Evolutionary conservation across 53 echinoderm and acorn worm species (phyloP), one percentile per base, ranked within the genome.

Genomic region (Astropecten irregularis): DNA sequence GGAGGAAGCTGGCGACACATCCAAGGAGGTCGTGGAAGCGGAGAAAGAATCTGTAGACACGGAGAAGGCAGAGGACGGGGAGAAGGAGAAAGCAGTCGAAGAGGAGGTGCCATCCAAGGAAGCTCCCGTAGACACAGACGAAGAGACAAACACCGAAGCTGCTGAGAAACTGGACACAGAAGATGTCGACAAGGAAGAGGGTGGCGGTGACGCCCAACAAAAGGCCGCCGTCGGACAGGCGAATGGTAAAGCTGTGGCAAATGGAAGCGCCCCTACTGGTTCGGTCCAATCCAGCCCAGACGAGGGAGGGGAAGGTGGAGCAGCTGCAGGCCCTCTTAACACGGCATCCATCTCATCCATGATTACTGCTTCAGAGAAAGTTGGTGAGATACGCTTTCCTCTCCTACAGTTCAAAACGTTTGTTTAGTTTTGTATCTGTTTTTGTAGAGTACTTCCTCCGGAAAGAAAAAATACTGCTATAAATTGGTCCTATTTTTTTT

Each of bases 261-360:
- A 83, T 49, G 89, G 84, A 55, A 77, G 59, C 16, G 79, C 61
- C 13, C 62, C 79, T 1, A 47, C 46, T 19, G 79, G 62, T 0
- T 79, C 68, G 0, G 76, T 76, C n/a, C 66, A 76, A 20, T 76
- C 86, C 44, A 82, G 82, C 52, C 77, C 76, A 11, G 95, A 51
- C 25, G 95, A 91, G 35, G 86, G 86, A 0, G 87, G 66, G 16
- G 79, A 71, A 10, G 90, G 49, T 3, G 61, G 61, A 7, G 73
- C 28, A 8, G 68, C 37, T 8, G 22, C 20, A 27, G 82, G 58
- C 4, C 87, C 95, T 8, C 83, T 76, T 62, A 92, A 86, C 13
- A 90, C 94, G 9, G 79, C 94, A 33, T 94, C 99, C 18, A 99
- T 99, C 40, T 99, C 99, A 1, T 92, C 92, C 3, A 91, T 95